Percentiles rank a stretch among this genome's conserved stretches.
Conservation (phyloP, 1,140 invertebrate species). For the Drosophila bocki region DNA sequence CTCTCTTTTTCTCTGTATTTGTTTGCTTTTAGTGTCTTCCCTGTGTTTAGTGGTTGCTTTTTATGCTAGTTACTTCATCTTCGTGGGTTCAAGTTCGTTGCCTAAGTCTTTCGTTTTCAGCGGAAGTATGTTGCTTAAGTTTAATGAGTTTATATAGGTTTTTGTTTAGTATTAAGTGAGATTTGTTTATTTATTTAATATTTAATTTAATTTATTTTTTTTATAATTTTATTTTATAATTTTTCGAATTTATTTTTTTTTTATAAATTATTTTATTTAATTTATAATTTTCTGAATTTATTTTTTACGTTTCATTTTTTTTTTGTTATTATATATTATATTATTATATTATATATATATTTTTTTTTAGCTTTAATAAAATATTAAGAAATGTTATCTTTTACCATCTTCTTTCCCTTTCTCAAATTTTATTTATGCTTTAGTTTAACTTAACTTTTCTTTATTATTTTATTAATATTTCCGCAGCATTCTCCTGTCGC, state of each 20-base stretch:
- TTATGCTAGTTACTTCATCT: neutral
- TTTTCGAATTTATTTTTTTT: too few species aligned
- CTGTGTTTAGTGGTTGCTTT: neutral
- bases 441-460: too few species aligned
- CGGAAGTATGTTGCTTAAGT: conserved; percentile 5
- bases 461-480: neutral
- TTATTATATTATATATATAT: too few species aligned
- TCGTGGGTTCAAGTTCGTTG: conserved; percentile 54
- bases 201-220: too few species aligned
- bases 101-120: conserved; percentile 52
- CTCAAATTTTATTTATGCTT: neutral
- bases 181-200: neutral
- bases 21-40: neutral
- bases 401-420: neutral
- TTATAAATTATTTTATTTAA: too few species aligned
- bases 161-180: neutral
- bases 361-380: too few species aligned
- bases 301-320: too few species aligned
- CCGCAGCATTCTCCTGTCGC: neutral
- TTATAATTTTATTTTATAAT: too few species aligned
- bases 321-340: too few species aligned
- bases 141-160: neutral
- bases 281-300: neutral
- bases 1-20: neutral
- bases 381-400: too few species aligned